Evolutionary conservation across 2,797 vertebrate genomes (phyloP), one percentile per base, ranked within the genome.

Genomic region (Arctocebus calabarensis): DNA sequence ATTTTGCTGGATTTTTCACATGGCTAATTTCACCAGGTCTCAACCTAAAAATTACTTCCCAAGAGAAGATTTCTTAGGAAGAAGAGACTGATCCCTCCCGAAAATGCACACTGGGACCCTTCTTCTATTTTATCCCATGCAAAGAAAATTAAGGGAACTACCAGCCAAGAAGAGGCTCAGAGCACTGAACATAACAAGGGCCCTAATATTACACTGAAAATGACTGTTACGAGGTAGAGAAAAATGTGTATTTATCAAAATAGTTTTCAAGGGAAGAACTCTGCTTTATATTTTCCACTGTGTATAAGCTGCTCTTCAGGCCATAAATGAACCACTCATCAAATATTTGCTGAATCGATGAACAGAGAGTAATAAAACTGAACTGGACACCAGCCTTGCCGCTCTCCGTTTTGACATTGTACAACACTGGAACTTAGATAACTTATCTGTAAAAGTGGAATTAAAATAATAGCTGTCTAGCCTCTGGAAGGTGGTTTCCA

Each of bases 321-420:
- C 8, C n/a, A 66, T 79, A 74, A 82, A 91, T 66, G 43, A 91
- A 75, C 86, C 48, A 90, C 59, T 88, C 27, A 73, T 93, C 71
- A 96, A 87, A 90, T 45, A 87, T 74, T 78, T 97, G 43, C 45
- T 75, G n/a, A 95, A 78, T 55, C 52, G 66, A 79, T 91, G 11
- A 87, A 34, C 43, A 1, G 0, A 52, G 48, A 73, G 9, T 64
- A 34, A 90, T 55, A 61, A 92, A 68, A 73, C 7, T 70, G 19
- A 88, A 73, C 43, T 52, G 13, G 66, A 0, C 6, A 20, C 40
- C 40, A 84, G 7, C 3, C 19, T 13, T 68, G 4, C 17, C 8
- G 23, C 0, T 66, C 74, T 77, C 66, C 14, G 66, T 61, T 88
- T 79, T 64, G 62, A 68, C 78, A n/a, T 37, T 87, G 4, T 32